Conservation (phyloP, 2,888 invertebrate species). For the Leptopilina myrica region DNA sequence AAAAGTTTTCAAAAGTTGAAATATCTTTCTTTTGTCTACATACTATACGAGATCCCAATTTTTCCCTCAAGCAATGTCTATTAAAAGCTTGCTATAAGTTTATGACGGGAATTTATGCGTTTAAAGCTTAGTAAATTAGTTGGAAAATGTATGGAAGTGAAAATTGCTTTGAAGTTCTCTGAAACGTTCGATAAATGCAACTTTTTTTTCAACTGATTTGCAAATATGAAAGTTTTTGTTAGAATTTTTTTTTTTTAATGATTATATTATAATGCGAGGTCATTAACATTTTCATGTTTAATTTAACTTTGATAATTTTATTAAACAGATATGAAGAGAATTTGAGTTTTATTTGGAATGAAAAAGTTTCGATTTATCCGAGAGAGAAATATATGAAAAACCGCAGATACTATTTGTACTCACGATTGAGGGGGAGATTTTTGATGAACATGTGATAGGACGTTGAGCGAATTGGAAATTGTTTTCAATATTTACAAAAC, state of each 20-base stretch:
- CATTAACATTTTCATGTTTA: too few species aligned
- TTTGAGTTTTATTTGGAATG: not conserved
- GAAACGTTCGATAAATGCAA: too few species aligned
- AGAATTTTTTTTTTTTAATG: too few species aligned
- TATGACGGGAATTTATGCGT: too few species aligned
- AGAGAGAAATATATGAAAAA: not conserved
- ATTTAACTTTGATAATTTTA: too few species aligned
- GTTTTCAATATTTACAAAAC: not conserved
- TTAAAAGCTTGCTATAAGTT: slow-evolving; percentile 2
- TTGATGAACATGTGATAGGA: not conserved
- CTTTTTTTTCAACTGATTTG: too few species aligned
- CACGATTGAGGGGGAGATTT: not conserved
- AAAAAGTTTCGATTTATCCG: slow-evolving; percentile 4
- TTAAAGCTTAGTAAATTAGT: too few species aligned
- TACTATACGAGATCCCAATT: not conserved
- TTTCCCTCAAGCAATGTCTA: not conserved
- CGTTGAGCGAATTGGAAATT: not conserved
- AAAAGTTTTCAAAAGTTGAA: not conserved
- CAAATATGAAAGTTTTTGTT: too few species aligned
- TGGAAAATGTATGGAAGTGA: too few species aligned
- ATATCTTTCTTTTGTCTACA: not conserved
- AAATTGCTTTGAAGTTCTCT: too few species aligned
- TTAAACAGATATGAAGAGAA: too few species aligned
- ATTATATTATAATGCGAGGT: too few species aligned
- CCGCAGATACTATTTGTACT: slow-evolving; percentile 10